A percentile compares a stretch with the other conserved stretches of the same genome.
Conservation (phyloP, 2,797 vertebrate species). For the Synanceia verrucosa region DNA sequence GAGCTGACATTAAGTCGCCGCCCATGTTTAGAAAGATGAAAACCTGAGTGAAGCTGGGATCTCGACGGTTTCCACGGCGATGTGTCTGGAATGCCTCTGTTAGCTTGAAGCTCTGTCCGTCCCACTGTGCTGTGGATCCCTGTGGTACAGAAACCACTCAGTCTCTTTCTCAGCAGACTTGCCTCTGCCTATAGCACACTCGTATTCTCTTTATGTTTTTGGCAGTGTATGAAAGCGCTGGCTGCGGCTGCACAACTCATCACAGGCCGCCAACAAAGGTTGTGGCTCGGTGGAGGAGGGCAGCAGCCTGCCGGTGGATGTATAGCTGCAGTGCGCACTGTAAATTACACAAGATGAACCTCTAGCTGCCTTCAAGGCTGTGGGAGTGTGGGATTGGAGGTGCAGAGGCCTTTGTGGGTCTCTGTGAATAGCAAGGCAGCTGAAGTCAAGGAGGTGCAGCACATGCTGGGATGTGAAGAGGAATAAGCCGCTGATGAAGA, state of each 20-base stretch:
- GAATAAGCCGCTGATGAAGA: constrained; percentile 48
- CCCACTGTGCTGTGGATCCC: constrained; percentile 44
- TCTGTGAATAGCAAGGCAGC: constrained; percentile 30
- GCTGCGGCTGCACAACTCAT: constrained; percentile 54
- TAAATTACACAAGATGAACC: constrained; percentile 56
- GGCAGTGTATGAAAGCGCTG: constrained; percentile 49
- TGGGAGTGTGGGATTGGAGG: constrained; percentile 29
- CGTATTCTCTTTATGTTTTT: constrained; percentile 35
- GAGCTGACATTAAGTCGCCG: neutral
- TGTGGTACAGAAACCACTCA: constrained; percentile 34
- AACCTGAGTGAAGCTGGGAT: constrained; percentile 6
- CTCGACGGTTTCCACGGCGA: constrained; percentile 50
- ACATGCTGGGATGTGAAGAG: constrained; percentile 62
- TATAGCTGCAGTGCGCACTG: constrained; percentile 23
- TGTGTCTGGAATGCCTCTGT: constrained; percentile 53
- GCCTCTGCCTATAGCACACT: constrained; percentile 41
- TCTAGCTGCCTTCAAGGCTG: constrained; percentile 28
- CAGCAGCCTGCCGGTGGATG: constrained; percentile 33
- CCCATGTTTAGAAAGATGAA: constrained; percentile 11
- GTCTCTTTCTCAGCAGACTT: constrained; percentile 27
- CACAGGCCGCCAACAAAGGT: constrained; percentile 30
- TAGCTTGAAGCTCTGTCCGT: constrained; percentile 2
- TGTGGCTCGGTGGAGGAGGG: constrained; percentile 35
- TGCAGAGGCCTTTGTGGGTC: constrained; percentile 13
- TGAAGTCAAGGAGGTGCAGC: constrained; percentile 41